phyloP scores from a whole-genome alignment of 2,888 invertebrate species.

The Gari tellinella region DNA sequence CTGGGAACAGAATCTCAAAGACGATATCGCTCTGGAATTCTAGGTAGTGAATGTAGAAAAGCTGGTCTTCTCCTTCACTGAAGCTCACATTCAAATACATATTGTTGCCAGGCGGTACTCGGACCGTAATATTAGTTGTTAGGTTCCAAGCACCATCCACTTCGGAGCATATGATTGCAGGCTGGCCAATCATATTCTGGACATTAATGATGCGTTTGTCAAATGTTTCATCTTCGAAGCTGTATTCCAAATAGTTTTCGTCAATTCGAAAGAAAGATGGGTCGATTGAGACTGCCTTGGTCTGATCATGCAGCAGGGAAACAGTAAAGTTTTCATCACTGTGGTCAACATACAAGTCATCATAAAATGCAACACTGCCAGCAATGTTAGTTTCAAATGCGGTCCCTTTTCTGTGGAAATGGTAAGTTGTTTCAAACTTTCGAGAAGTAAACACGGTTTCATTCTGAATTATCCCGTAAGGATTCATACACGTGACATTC shows the following conservation, averaged over 20 bases:
- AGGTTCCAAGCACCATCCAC: constrained; percentile 67
- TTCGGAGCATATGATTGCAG: constrained; percentile 55
- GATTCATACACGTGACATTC: constrained; percentile 70
- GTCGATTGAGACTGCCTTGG: constrained; percentile 13
- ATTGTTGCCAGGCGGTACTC: constrained; percentile 71
- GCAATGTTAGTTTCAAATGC: constrained; percentile 53
- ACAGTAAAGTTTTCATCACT: constrained; percentile 40
- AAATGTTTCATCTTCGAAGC: constrained; percentile 28
- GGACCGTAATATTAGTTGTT: constrained; percentile 70
- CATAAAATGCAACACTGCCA: constrained; percentile 56
- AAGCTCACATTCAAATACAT: constrained; percentile 73
- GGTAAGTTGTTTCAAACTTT: constrained; percentile 61
- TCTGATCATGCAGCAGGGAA: constrained; percentile 1
- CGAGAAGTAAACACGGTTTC: constrained; percentile 60
- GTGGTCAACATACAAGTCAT: constrained; percentile 41
- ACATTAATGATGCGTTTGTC: constrained; percentile 63
- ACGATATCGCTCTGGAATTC: constrained; percentile 46
- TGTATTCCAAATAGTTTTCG: constrained; percentile 59
- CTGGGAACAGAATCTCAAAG: constrained; percentile 64
- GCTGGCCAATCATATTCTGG: constrained; percentile 57
- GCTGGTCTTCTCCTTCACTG: constrained; percentile 72
- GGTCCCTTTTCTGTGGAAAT: constrained; percentile 50
- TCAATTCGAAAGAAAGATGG: constrained; percentile 33
- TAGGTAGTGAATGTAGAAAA: constrained; percentile 69
- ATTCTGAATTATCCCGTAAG: constrained; percentile 67